Conservation (phyloP, 2,113 vertebrate species). For the Glaucomys volans region DNA sequence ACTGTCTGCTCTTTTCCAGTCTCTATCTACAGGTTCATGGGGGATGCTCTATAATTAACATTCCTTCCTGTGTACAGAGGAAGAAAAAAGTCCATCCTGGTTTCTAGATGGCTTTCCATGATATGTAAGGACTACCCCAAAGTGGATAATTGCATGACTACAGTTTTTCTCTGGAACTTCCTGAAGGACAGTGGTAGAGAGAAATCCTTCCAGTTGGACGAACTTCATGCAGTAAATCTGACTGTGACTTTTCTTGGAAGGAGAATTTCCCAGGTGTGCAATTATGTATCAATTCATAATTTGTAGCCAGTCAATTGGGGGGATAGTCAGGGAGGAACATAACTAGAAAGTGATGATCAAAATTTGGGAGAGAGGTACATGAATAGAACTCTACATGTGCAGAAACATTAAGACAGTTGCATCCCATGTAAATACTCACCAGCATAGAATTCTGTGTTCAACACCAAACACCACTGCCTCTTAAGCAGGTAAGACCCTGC, state of each 20-base stretch:
- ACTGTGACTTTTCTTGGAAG: background rate
- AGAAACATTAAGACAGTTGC: background rate
- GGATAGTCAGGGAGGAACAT: background rate
- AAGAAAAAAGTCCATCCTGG: background rate
- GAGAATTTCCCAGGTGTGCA: background rate
- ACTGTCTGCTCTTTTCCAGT: background rate
- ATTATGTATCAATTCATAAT: background rate
- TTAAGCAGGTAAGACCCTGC: too few species aligned
- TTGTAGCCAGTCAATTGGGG: background rate
- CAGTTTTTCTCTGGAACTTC: background rate
- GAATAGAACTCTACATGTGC: background rate
- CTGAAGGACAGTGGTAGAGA: background rate
- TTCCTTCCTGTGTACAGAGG: background rate
- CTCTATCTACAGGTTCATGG: background rate
- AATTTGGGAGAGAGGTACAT: background rate
- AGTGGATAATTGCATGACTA: background rate
- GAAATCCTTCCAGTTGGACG: background rate
- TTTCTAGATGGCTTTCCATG: background rate
- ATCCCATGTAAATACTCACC: background rate
- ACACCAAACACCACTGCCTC: too few species aligned
- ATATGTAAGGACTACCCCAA: background rate
- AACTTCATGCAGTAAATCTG: background rate
- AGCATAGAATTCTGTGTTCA: background rate
- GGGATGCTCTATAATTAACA: background rate
- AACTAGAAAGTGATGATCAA: background rate